Conservation (phyloP, 2,888 invertebrate species). For the Danaus chrysippus region DNA sequence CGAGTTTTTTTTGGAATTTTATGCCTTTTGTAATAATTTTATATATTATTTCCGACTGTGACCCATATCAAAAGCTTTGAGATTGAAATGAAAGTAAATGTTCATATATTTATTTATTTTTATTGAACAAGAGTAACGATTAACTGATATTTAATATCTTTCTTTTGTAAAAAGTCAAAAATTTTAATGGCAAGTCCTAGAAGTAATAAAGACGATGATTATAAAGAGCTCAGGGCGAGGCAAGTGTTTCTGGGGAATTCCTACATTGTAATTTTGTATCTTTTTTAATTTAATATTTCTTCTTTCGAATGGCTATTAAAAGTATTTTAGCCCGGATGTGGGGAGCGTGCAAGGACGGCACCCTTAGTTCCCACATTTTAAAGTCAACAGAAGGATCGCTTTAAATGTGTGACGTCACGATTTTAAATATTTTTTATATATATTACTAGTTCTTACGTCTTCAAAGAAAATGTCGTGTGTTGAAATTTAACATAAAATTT, state of each 20-base stretch:
- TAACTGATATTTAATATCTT: not conserved
- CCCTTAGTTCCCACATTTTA: conserved; percentile 54
- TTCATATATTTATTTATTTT: not conserved
- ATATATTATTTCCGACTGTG: conserved; percentile 9
- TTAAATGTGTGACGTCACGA: conserved; percentile 34
- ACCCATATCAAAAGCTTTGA: conserved; percentile 3
- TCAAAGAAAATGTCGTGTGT: too few relatives aligned
- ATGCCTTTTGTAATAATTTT: conserved; percentile 3
- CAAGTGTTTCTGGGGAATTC: conserved; percentile 12
- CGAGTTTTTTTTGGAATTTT: conserved; percentile 17
- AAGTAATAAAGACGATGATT: not conserved
- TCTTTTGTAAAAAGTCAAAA: not conserved
- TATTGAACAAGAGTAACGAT: not conserved
- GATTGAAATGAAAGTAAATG: conserved; percentile 1
- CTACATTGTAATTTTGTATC: conserved; percentile 5
- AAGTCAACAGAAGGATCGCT: conserved; percentile 42
- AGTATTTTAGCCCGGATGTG: conserved; percentile 50
- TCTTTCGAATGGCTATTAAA: conserved; percentile 18
- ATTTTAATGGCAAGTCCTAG: too few relatives aligned
- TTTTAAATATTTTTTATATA: conserved; percentile 8
- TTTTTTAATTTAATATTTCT: conserved; percentile 15
- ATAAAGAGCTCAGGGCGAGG: conserved; percentile 7
- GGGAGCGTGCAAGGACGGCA: conserved; percentile 57
- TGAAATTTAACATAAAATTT: too few relatives aligned
- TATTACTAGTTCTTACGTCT: too few relatives aligned